Evolutionary conservation across 2,797 vertebrate species (phyloP), one percentile per base, ranked within the genome.

Genomic region (Botia almorhae): DNA sequence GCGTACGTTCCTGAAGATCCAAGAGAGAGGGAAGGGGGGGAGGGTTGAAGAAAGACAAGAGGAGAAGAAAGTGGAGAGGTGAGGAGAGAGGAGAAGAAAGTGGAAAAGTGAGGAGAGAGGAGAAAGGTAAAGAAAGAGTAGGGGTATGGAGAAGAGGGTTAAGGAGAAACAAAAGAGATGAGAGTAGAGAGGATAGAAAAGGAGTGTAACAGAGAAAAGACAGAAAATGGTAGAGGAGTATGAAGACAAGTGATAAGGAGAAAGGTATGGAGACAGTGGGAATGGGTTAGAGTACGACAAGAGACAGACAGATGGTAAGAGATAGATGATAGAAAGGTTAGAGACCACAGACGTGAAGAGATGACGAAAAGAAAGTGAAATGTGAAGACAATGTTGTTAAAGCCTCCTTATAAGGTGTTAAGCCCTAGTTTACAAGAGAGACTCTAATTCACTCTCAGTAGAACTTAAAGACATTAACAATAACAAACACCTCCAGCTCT

Each of bases 1-100:
- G 39, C 87, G 89, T 90, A 98, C 92, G 90, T 94, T 93, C 93
- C 94, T 88, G 94, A 85, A 36, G 39, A 80, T 39, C 83, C 91
- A 90, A 88, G 92, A 93, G 85, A 87, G 19, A 71, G 72, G 87
- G 43, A 46, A 61, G 65, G 64, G 29, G 16, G 19, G 4, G 7
- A 21, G 17, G 19, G 23, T 39, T 55, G 17, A 7, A 33, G 46
- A 3, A 21, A 16, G 55, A 19, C 12, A 33, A 33, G 1, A 21
- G 23, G 36, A 39, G 19, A 19, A 21, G n/a, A 0, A 8, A 53
- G 12, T 33, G 6, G 51, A 13, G n/a, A 39, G 36, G 7, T 8
- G 7, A 39, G 7, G 7, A 39, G 36, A 39, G 7, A 39, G 36
- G 6, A 39, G 36, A 39, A 8, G n/a, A 0, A 8, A 53, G 12